These are phyloP conservation scores for Mirounga angustirostris DNA, from an alignment of 2,113 vertebrate genomes.

Conservation along the genomic window DNA sequence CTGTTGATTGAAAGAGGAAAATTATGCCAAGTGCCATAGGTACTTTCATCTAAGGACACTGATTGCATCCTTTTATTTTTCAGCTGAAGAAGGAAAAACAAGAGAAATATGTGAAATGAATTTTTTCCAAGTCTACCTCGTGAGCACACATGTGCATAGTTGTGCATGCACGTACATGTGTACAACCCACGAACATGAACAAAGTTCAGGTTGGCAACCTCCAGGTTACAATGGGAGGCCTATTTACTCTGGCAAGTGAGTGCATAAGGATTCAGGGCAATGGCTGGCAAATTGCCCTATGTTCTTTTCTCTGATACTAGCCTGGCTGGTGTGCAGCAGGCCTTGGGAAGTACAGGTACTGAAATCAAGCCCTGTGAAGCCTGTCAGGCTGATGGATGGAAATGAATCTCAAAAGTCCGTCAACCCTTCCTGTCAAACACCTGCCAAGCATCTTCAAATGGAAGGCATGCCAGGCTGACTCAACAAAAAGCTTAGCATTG, in stretches of 20 bases:
- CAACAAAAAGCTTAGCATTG: rapidly evolving
- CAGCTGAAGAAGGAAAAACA: not conserved
- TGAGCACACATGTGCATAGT: not conserved
- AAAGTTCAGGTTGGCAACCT: not conserved
- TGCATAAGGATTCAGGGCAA: not conserved
- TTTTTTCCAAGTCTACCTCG: not conserved
- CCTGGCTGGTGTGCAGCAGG: not conserved
- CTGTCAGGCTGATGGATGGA: not conserved
- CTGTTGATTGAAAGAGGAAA: not conserved
- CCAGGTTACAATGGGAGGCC: not conserved
- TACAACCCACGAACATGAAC: not conserved
- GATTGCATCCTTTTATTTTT: not conserved
- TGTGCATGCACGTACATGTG: not conserved
- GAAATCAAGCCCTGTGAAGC: not conserved
- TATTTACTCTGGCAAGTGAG: too few relatives aligned
- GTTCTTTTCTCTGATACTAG: not conserved
- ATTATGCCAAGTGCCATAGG: not conserved
- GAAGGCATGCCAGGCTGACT: not conserved
- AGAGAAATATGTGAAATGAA: not conserved
- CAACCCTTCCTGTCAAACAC: not conserved
- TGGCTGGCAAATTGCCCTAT: rapidly evolving
- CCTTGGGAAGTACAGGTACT: not conserved
- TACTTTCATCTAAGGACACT: not conserved
- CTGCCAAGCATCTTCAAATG: not conserved
- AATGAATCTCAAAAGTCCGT: rapidly evolving